Evolutionary conservation across 2,113 vertebrate species (phyloP).

Genomic region (Tachycineta bicolor): DNA sequence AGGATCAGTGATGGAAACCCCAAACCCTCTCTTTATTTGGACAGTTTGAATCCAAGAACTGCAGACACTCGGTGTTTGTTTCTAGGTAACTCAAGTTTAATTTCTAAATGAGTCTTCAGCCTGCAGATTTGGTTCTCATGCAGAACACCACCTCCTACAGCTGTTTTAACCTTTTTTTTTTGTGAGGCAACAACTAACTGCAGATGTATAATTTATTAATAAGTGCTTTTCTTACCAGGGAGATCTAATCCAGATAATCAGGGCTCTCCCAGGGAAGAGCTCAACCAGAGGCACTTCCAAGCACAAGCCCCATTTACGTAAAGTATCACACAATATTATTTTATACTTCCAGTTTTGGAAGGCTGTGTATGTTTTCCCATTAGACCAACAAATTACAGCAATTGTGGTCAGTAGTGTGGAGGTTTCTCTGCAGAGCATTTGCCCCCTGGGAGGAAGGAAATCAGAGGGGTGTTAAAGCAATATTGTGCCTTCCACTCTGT

Average conservation of each 20-base stretch:
- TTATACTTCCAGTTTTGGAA: conserved; percentile 53
- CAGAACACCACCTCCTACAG: not conserved
- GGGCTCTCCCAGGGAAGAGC: conserved; percentile 41
- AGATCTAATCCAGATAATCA: conserved; percentile 57
- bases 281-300: conserved; percentile 32
- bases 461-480: conserved; percentile 71
- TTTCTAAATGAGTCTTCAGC: not conserved
- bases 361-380: conserved; percentile 56
- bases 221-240: conserved; percentile 31
- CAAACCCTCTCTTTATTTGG: not conserved
- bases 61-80: not conserved
- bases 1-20: not conserved
- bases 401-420: conserved; percentile 68
- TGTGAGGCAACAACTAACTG: not conserved
- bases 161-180: not conserved
- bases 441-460: conserved; percentile 66
- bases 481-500: conserved; percentile 33
- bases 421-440: conserved; percentile 60
- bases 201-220: conserved; percentile 53
- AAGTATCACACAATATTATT: conserved; percentile 65
- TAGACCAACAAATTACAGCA: conserved; percentile 75
- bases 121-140: not conserved
- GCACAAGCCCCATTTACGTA: conserved; percentile 41
- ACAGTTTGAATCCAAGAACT: not conserved
- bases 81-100: not conserved